A percentile compares a stretch with the other conserved stretches of the same genome.
Conservation (phyloP, 2,797 vertebrate species). For the Parambassis ranga region DNA sequence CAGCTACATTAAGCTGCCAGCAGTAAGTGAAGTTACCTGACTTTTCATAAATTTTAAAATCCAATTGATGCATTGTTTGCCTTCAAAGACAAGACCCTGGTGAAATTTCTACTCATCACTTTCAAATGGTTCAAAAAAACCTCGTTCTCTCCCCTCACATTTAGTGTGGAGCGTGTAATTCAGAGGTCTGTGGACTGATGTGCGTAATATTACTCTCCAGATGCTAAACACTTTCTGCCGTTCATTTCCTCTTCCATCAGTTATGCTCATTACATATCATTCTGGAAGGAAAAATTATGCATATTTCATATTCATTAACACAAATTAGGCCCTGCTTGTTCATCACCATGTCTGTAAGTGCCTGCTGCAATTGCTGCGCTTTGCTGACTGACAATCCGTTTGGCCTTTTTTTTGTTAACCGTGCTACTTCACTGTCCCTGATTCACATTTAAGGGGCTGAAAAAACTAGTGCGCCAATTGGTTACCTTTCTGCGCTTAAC, state of each 20-base stretch:
- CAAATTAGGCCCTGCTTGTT: constrained; percentile 57
- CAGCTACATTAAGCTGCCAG: no score
- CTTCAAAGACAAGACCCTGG: no score
- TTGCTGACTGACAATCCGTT: constrained; percentile 32
- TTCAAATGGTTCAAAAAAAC: neutral
- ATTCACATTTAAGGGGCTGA: constrained; percentile 15
- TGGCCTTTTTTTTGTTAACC: constrained; percentile 19
- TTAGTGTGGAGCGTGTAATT: neutral
- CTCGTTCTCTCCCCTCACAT: neutral
- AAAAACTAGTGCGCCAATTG: constrained; percentile 22
- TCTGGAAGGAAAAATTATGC: constrained; percentile 49
- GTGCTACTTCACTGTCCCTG: constrained; percentile 19
- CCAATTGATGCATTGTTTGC: no score
- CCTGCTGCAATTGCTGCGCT: constrained; percentile 8
- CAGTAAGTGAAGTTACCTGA: no score
- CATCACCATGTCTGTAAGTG: constrained; percentile 46
- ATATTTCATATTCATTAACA: constrained; percentile 64
- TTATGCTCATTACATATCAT: constrained; percentile 34
- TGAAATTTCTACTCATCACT: no score
- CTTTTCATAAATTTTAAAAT: no score
- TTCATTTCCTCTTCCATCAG: constrained; percentile 32
- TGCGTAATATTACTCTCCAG: neutral
- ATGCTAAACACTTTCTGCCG: constrained; percentile 11
- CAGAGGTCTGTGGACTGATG: neutral
- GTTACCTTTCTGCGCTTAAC: constrained; percentile 38